These are phyloP conservation scores for Sciurus carolinensis DNA, from an alignment of 2,797 vertebrate species.

Conservation along the genomic window DNA sequence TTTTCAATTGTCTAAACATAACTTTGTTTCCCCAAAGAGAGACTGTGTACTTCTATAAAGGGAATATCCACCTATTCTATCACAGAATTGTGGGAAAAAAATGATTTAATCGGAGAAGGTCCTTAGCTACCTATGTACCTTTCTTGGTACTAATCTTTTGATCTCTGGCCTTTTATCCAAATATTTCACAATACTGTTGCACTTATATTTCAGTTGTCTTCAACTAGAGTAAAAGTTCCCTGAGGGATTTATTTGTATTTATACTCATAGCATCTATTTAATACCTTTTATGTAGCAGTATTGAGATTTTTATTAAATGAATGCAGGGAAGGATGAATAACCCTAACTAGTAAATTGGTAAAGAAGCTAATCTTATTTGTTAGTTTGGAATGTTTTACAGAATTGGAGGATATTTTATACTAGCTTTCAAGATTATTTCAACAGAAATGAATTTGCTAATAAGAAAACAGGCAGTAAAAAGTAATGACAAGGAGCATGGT, in stretches of 20 bases:
- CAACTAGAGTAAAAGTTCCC: neutral
- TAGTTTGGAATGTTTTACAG: neutral
- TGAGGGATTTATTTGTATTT: conserved; percentile 47
- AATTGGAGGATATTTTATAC: neutral
- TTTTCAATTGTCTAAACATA: conserved; percentile 40
- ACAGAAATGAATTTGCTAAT: conserved; percentile 14
- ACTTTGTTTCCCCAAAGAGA: conserved; percentile 44
- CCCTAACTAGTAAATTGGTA: neutral
- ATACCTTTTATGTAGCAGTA: neutral
- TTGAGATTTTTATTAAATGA: conserved; percentile 42
- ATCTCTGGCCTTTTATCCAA: neutral
- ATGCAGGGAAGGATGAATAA: conserved; percentile 38
- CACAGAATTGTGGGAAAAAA: neutral
- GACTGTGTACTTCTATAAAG: neutral
- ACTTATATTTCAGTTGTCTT: neutral
- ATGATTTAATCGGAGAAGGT: neutral
- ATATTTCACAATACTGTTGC: neutral
- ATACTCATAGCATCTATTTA: conserved; percentile 7
- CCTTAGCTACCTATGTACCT: neutral
- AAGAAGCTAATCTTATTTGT: conserved; percentile 41
- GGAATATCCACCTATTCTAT: neutral
- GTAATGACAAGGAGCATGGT: neutral
- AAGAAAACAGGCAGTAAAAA: conserved; percentile 6
- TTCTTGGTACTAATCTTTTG: neutral
- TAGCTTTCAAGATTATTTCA: neutral